Evolutionary conservation across 2,888 invertebrate genomes (phyloP), one percentile per base, ranked within the genome.

Genomic region (Drosophila borealis): DNA sequence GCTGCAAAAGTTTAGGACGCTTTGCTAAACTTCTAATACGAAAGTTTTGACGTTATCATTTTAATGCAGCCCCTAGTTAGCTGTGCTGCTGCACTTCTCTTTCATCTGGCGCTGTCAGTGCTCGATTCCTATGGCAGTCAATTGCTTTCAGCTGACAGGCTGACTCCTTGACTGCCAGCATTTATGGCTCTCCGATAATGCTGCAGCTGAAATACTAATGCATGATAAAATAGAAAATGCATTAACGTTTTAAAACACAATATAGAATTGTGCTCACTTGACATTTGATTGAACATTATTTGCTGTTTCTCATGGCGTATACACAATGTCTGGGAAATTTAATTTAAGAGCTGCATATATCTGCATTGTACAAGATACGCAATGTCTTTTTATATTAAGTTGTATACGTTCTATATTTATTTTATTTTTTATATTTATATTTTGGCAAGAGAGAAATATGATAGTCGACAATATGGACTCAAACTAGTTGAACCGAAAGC

Each of bases 11-110:
- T 62, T 55, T 8, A 19, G 10, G 29, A 39, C 19, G 13, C 21
- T 36, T 53, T 19, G 53, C 41, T 29, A 34, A 74, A 34, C 56
- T 65, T 62, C 33, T 44, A 63, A 67, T 36, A 48, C 39, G 19
- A 62, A 74, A 70, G 42, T 56, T 60, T 59, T 65, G 61, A 68
- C 57, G 41, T 68, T 65, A 77, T 77, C 61, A 62, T 48, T 61
- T 10, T 29, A 34, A 50, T 57, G 67, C 72, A 75, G 66, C 39
- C 34, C 14, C 9, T 42, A 1, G 25, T 34, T 54, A 11, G 9
- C 10, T 14, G 10, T 21, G 21, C n/a, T 21, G 13, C 37, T 60
- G 13, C 11, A 6, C 29, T 29, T 29, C 8, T 29, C 29, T 29
- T 29, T 29, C 29, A 8, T 29, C 29, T n/a, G 36, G 25, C 13